Conservation (phyloP, 2,113 vertebrate genomes). For the Microcebus tavaratra region DNA sequence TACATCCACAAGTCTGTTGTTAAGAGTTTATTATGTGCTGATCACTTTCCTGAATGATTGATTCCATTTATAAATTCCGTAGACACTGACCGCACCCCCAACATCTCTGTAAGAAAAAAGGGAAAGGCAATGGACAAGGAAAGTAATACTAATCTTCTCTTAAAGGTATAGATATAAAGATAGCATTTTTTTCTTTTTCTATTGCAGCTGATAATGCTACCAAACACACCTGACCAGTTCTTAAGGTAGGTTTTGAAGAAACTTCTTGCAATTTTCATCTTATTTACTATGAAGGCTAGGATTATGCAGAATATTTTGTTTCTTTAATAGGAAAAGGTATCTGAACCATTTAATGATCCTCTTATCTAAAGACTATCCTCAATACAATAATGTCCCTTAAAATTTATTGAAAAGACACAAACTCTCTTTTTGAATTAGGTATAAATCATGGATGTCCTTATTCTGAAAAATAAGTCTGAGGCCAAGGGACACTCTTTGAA, state of each 20-base stretch:
- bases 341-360: neutral
- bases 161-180: neutral
- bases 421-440: conserved; percentile 40
- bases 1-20: neutral
- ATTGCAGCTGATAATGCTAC: neutral
- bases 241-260: neutral
- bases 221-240: neutral
- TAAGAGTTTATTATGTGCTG: neutral
- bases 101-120: neutral
- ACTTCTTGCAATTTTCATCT: neutral
- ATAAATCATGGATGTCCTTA: conserved; percentile 44
- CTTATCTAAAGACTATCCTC: neutral
- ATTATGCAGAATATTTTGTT: neutral
- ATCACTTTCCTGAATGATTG: neutral
- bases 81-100: fast-evolving
- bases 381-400: neutral
- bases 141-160: neutral
- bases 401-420: conserved; percentile 13
- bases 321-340: conserved; percentile 17
- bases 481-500: conserved; percentile 61
- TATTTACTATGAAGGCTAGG: neutral
- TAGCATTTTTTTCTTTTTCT: neutral
- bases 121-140: neutral
- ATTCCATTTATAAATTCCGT: neutral
- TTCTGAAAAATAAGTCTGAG: conserved; percentile 59